Conservation (phyloP, 2,888 invertebrate species). For the Andrena haemorrhoa region DNA sequence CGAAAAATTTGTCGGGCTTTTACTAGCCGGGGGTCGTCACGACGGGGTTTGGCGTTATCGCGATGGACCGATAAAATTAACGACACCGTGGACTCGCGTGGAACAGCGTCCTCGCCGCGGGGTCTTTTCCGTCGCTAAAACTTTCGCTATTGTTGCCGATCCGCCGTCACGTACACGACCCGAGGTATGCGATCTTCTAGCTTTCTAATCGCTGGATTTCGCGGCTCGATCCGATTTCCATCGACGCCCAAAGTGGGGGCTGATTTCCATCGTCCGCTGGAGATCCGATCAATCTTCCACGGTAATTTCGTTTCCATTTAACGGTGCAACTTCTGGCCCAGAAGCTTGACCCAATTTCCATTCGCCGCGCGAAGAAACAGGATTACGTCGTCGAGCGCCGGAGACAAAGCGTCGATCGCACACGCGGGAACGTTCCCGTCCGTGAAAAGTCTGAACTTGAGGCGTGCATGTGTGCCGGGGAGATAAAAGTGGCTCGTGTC, state of each 20-base stretch:
- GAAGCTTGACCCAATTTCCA: background rate
- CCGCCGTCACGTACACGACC: slow-evolving; percentile 53
- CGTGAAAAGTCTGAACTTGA: slow-evolving; percentile 2
- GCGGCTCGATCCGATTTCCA: slow-evolving; percentile 32
- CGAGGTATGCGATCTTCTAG: slow-evolving; percentile 31
- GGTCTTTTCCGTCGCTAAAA: slow-evolving; percentile 34
- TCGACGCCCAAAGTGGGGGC: background rate
- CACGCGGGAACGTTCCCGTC: background rate
- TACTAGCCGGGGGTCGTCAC: slow-evolving; percentile 23
- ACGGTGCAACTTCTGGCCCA: background rate
- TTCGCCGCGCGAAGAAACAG: too few species aligned
- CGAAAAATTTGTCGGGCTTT: background rate
- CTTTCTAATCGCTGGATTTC: slow-evolving; percentile 50
- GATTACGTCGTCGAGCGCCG: background rate
- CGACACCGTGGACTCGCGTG: slow-evolving; percentile 35
- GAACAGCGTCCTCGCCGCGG: slow-evolving; percentile 38
- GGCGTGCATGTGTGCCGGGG: background rate
- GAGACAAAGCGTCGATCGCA: background rate
- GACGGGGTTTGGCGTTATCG: slow-evolving; percentile 21
- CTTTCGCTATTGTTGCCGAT: slow-evolving; percentile 61
- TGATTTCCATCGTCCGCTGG: background rate
- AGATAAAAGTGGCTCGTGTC: slow-evolving; percentile 29
- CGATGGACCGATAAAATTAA: slow-evolving; percentile 54
- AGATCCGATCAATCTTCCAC: background rate
- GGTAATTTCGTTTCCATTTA: background rate